Evolutionary conservation across 1,140 invertebrate species (phyloP).

Genomic region (Pectinophora gossypiella): DNA sequence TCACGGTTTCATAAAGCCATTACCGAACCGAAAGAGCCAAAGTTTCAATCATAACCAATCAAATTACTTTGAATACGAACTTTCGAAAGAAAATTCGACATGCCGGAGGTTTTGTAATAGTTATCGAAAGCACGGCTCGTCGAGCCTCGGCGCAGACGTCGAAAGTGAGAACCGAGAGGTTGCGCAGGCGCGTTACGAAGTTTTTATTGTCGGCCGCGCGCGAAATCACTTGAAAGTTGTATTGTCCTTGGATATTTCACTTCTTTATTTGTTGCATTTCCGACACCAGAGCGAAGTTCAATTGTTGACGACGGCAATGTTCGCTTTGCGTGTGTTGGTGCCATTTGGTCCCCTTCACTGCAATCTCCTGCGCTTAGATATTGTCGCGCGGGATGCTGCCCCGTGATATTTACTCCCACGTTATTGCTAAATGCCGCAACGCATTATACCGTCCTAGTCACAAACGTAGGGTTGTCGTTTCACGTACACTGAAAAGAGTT

Average conservation of each 20-base stretch:
- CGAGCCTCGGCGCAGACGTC: constrained; percentile 53
- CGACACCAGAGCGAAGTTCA: constrained; percentile 64
- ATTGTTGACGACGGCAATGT: constrained; percentile 52
- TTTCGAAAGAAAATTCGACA: constrained; percentile 63
- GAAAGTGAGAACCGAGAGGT: constrained; percentile 70
- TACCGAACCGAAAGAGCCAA: background rate
- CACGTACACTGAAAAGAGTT: constrained; percentile 1
- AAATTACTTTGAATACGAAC: constrained; percentile 36
- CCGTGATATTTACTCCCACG: background rate
- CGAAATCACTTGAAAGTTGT: constrained; percentile 74
- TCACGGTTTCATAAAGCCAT: background rate
- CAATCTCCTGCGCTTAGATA: constrained; percentile 36
- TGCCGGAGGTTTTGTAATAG: constrained; percentile 60
- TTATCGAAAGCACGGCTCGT: constrained; percentile 59
- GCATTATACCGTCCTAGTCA: background rate
- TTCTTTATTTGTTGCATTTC: constrained; percentile 70
- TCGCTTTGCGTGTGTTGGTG: constrained; percentile 44
- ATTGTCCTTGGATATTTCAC: constrained; percentile 73
- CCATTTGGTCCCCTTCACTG: constrained; percentile 54
- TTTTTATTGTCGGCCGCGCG: constrained; percentile 72
- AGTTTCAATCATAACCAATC: constrained; percentile 15
- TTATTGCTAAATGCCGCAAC: background rate
- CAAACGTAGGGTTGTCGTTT: background rate
- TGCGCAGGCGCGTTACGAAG: constrained; percentile 70
- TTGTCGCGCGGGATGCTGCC: constrained; percentile 23